Evolutionary conservation across 1,140 invertebrate genomes (phyloP), one percentile per base, ranked within the genome.

Genomic region (Caenorhabditis latens): DNA sequence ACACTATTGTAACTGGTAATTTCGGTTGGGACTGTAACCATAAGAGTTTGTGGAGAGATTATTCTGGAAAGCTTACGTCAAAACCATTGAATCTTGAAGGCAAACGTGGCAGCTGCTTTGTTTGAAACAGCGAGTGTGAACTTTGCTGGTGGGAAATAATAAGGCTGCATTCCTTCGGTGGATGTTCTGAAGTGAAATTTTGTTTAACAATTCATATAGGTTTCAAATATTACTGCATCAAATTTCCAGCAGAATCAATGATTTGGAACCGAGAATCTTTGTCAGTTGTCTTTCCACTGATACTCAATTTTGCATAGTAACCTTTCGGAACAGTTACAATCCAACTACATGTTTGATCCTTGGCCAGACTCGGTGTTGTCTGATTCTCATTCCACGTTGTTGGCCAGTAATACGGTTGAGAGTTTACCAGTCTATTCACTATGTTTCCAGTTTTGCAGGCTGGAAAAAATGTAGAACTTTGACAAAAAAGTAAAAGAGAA

Each of bases 101-200:
- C 57, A n/a, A 61, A 61, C n/a, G 57, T 24, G 8, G 57, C 19
- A 8, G 21, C 57, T n/a, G 8, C 57, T n/a, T 61, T n/a, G 21
- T 61, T 61, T 2, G 57, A 61, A n/a, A 61, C 19, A 21, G 57
- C 19, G 21, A 61, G 57, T n/a, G 57, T 61, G 57, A 61, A 61
- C 19, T 61, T 61, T 16, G 57, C 9, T 61, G 57, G 57, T 61
- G 57, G 57, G 57, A 61, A 61, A n/a, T n/a, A 61, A 61, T 61
- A 61, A 5, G 57, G 57, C 2, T 61, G 16, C 57, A 61, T 61
- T 61, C 8, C 21, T 61, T 61, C 57, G n/a, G 16, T 14, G n/a
- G 57, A 5, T n/a, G 19, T 61, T 61, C 57, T 61, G 57, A 11
- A 50, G 14, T 11, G 8, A 50, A 50, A 50, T 11, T 50, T 11